phyloP scores from a whole-genome alignment of 2,888 invertebrate species.

The Nemurella pictetii region DNA sequence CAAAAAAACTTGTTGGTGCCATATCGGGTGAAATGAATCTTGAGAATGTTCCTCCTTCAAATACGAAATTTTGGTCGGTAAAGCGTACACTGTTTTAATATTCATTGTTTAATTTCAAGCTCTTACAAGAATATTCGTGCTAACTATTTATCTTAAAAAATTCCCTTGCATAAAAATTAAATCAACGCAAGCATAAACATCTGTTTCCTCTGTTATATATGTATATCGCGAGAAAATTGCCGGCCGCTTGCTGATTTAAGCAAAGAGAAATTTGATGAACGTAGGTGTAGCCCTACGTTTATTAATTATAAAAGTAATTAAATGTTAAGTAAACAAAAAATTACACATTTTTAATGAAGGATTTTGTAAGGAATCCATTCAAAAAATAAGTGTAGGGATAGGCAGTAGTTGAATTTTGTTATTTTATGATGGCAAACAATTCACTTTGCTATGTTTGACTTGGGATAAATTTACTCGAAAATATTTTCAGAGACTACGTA shows the following conservation, averaged over 20 bases:
- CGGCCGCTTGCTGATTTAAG: constrained; percentile 18
- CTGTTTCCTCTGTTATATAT: background rate
- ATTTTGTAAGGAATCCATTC: constrained; percentile 7
- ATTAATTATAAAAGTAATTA: constrained; percentile 31
- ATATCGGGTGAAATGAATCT: too few species aligned
- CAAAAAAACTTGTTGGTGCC: too few species aligned
- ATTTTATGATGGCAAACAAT: constrained; percentile 16
- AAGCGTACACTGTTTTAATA: background rate
- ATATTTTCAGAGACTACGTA: constrained; percentile 6
- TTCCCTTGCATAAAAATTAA: background rate
- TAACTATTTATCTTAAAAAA: background rate
- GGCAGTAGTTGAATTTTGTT: background rate
- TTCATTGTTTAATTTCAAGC: background rate
- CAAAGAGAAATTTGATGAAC: constrained; percentile 29
- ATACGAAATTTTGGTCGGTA: too few species aligned
- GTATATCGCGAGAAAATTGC: background rate
- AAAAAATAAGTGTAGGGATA: background rate
- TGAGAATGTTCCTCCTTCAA: too few species aligned
- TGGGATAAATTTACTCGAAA: background rate
- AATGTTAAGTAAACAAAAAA: constrained; percentile 26
- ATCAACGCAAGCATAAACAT: background rate
- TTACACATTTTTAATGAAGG: background rate
- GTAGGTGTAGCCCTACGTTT: constrained; percentile 4
- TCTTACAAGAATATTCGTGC: background rate
- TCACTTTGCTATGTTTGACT: background rate